These are phyloP conservation scores for Karalla daura DNA, from an alignment of 2,797 vertebrate genomes.

Conservation along the genomic window DNA sequence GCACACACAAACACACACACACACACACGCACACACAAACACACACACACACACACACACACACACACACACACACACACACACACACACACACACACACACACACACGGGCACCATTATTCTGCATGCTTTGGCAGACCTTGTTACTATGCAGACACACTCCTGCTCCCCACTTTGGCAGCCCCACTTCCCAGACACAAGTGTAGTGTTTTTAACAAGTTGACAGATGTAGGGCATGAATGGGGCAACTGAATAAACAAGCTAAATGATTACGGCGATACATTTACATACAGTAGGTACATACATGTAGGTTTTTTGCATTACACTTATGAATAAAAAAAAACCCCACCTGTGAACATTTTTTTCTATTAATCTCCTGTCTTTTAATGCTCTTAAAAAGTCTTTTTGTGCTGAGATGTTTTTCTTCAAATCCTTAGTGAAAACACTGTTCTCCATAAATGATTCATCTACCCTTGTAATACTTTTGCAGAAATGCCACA, in stretches of 20 bases:
- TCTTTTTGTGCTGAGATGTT: conserved; percentile 16
- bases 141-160: conserved; percentile 74
- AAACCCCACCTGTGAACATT: conserved; percentile 21
- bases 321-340: conserved; percentile 7
- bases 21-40: conserved; percentile 30
- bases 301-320: conserved; percentile 31
- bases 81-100: conserved; percentile 25
- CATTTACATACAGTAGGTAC: no score
- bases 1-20: conserved; percentile 24
- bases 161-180: conserved; percentile 47
- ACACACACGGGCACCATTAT: conserved; percentile 36
- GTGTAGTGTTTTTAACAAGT: conserved; percentile 52
- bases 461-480: background rate
- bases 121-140: conserved; percentile 34
- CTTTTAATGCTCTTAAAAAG: background rate
- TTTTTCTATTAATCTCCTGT: background rate
- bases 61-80: conserved; percentile 25
- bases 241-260: conserved; percentile 36
- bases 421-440: conserved; percentile 8
- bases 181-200: conserved; percentile 37
- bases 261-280: conserved; percentile 12
- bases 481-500: background rate
- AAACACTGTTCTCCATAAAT: conserved; percentile 4
- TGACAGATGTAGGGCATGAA: conserved; percentile 68
- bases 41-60: conserved; percentile 24